These are phyloP conservation scores for Pseudopleuronectes americanus DNA, from an alignment of 2,797 vertebrate species.

Conservation along the genomic window DNA sequence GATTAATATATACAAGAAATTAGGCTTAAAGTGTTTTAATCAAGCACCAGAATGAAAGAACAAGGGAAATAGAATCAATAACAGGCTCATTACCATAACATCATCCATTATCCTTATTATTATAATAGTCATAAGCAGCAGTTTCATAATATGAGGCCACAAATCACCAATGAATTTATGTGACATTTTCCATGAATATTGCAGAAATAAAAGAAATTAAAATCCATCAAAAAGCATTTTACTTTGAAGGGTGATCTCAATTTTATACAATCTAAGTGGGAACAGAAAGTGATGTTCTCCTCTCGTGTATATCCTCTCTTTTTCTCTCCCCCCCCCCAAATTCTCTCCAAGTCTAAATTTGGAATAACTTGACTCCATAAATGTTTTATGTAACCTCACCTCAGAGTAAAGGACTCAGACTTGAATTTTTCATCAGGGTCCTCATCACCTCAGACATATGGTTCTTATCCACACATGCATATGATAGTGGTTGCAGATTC, in stretches of 20 bases:
- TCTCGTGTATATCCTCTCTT: slow-evolving; percentile 10
- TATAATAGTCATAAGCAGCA: too few species aligned
- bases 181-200: not conserved
- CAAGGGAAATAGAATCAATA: too few species aligned
- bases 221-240: not conserved
- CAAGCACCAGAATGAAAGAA: too few species aligned
- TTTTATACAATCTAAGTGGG: too few species aligned
- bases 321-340: slow-evolving; percentile 24
- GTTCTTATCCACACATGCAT: slow-evolving; percentile 63
- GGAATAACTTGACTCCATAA: slow-evolving; percentile 53
- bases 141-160: too few species aligned
- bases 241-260: too few species aligned
- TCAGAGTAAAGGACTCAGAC: slow-evolving; percentile 64
- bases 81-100: too few species aligned
- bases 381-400: slow-evolving; percentile 70
- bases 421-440: slow-evolving; percentile 71
- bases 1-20: too few species aligned
- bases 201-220: not conserved
- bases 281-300: not conserved
- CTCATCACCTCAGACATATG: slow-evolving; percentile 70
- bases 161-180: not conserved
- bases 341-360: slow-evolving; percentile 59
- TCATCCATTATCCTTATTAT: too few species aligned
- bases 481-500: slow-evolving; percentile 52
- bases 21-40: too few species aligned